These are phyloP conservation scores for Nothoprocta perdicaria DNA, from an alignment of 2,113 vertebrate genomes.

Conservation along the genomic window DNA sequence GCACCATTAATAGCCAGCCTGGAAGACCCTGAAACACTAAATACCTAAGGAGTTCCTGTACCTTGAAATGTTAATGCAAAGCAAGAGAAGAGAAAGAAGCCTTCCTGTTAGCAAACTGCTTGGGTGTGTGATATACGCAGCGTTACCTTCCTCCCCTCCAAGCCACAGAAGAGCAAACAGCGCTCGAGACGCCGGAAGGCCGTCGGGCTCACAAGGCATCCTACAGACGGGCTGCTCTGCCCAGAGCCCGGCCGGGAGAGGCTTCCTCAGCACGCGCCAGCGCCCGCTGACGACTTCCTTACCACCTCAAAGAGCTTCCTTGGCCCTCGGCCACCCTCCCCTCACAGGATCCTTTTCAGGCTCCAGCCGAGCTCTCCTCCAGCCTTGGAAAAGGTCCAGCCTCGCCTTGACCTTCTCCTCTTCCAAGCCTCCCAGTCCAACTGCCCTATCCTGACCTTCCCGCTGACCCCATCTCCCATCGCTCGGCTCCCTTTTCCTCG, in stretches of 20 bases:
- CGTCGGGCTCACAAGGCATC: neutral
- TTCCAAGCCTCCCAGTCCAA: neutral
- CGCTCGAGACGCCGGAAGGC: neutral
- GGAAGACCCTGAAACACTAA: conserved; percentile 51
- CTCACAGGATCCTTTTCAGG: conserved; percentile 59
- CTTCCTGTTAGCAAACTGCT: conserved; percentile 12
- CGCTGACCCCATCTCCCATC: neutral
- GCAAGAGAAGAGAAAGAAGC: neutral
- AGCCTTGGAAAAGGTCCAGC: neutral
- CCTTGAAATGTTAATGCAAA: conserved; percentile 58
- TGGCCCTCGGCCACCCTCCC: conserved; percentile 16
- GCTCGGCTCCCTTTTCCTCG: neutral
- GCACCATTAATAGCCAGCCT: conserved; percentile 39
- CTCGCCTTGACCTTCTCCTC: neutral
- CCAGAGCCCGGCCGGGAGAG: accelerated
- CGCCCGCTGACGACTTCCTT: conserved; percentile 39
- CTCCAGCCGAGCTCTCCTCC: conserved; percentile 11
- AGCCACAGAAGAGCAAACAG: conserved; percentile 41
- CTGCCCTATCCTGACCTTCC: neutral
- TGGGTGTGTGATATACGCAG: neutral
- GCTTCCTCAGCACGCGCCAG: neutral
- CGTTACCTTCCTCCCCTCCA: neutral
- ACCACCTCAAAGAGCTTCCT: conserved; percentile 64
- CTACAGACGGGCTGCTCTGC: neutral
- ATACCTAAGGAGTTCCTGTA: conserved; percentile 57